Percentiles rank a stretch among this genome's conserved stretches.
Conservation (phyloP, 1,140 invertebrate genomes). For the Pristionchus pacificus region DNA sequence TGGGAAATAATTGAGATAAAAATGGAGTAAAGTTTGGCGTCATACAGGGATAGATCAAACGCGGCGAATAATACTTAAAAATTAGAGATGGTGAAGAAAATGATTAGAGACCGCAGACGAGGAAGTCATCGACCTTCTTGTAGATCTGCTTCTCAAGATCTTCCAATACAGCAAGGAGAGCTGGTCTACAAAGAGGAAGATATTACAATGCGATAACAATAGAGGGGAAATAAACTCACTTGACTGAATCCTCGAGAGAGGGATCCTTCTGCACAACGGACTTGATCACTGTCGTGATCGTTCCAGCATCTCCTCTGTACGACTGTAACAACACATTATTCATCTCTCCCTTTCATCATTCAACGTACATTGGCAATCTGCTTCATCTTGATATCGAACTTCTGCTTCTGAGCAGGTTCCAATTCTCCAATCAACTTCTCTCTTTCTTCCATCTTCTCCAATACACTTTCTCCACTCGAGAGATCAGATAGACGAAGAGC, state of each 20-base stretch:
- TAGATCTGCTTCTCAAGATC: not conserved
- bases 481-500: not conserved
- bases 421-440: constrained; percentile 6
- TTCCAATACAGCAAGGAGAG: not conserved
- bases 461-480: not conserved
- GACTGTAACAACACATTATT: not conserved
- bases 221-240: too few relatives aligned
- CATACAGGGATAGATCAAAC: too few relatives aligned
- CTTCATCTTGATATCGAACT: not conserved
- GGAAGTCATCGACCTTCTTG: too few relatives aligned
- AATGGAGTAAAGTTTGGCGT: too few relatives aligned
- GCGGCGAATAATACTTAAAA: too few relatives aligned
- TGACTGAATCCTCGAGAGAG: not conserved
- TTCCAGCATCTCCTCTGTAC: not conserved
- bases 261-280: not conserved
- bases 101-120: too few relatives aligned
- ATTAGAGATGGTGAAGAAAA: too few relatives aligned
- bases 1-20: too few relatives aligned
- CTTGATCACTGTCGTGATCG: not conserved
- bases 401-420: not conserved
- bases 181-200: too few relatives aligned
- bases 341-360: not conserved
- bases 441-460: constrained; percentile 15
- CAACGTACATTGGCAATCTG: not conserved
- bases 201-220: too few relatives aligned